Conservation (phyloP, 2,113 vertebrate species). For the Speoplatyrhinus poulsoni region DNA sequence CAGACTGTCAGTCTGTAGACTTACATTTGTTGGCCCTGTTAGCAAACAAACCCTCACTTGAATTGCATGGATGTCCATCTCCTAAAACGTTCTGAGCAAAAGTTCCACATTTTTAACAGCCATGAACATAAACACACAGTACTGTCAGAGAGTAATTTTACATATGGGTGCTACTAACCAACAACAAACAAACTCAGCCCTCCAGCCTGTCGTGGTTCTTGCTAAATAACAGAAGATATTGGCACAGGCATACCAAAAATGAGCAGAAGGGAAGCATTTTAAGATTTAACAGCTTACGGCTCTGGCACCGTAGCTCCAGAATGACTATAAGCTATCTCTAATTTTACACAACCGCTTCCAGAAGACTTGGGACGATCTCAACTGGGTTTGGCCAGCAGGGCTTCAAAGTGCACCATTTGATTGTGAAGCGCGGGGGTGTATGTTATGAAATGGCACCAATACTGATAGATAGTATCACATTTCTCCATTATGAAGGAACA, state of each 20-base stretch:
- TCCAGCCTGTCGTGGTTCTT: too few relatives aligned
- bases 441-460: constrained; percentile 54
- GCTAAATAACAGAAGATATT: too few relatives aligned
- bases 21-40: too few relatives aligned
- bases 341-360: constrained; percentile 6
- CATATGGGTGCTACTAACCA: too few relatives aligned
- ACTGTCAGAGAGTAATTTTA: too few relatives aligned
- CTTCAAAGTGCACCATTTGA: constrained; percentile 26
- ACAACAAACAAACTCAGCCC: too few relatives aligned
- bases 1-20: too few relatives aligned
- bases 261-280: neutral
- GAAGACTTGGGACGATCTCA: constrained; percentile 20
- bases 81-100: too few relatives aligned
- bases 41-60: too few relatives aligned
- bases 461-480: constrained; percentile 51
- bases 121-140: too few relatives aligned
- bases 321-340: neutral
- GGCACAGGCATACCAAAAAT: neutral
- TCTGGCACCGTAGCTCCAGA: neutral
- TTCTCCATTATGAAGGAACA: constrained; percentile 59
- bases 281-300: neutral
- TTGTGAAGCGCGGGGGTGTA: constrained; percentile 5
- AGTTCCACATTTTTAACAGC: too few relatives aligned
- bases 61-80: too few relatives aligned
- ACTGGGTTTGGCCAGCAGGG: constrained; percentile 21